Evolutionary conservation across 2,113 vertebrate species (phyloP), one percentile per base, ranked within the genome.

Genomic region (Phycodurus eques): DNA sequence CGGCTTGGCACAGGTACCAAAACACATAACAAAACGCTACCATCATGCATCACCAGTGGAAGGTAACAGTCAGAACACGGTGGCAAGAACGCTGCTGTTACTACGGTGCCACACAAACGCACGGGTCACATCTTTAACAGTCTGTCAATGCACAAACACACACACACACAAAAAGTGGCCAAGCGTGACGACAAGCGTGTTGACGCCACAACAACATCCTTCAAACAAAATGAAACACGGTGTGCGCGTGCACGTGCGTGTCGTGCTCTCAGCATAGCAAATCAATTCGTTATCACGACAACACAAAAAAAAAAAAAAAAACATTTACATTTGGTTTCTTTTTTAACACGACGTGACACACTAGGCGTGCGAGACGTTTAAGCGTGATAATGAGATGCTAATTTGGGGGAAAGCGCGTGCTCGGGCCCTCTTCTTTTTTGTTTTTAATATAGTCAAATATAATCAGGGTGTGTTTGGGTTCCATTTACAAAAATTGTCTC

Each of bases 1-100:
- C 87, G 85, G 83, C 87, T 82, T 67, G 84, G 82, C 71, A 70
- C 79, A 68, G 80, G 70, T 60, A 87, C 84, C 39, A 60, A 83
- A 31, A 47, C 47, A 85, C 73, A 82, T 69, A 27, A 70, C 22
- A 64, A 70, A 63, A 88, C 84, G 85, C 82, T 85, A 88, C 87
- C 81, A 80, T 69, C 90, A 89, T 91, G 90, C 90, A 88, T 87
- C 84, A 20, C 78, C 88, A 73, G 79, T 83, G 83, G 84, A 88
- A 87, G 89, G 88, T 81, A 85, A 85, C 84, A 82, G 85, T 86
- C 79, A 79, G 80, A 83, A 86, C 79, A 80, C 65, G 76, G 83
- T 85, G 81, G 82, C 81, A 60, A 83, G 66, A 77, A 83, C 64
- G 72, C 81, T 74, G 84, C 87, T 70, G 70, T 80, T 78, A 79